Conservation (phyloP, 2,113 vertebrate genomes). For the Zeus faber region DNA sequence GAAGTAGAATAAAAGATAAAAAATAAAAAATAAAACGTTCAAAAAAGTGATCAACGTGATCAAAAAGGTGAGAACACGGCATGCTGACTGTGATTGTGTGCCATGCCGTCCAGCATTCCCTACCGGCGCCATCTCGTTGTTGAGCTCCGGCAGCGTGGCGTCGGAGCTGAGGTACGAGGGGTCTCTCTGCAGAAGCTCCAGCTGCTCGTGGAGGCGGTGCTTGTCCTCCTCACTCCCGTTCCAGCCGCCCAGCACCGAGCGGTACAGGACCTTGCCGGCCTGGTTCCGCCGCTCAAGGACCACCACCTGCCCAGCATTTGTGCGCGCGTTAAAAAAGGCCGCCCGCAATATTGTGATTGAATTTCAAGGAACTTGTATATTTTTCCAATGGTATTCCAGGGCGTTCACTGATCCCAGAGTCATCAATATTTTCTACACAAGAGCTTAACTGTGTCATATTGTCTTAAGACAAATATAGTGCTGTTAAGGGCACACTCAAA, state of each 20-base stretch:
- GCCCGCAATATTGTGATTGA: too few relatives aligned
- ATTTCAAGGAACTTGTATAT: too few relatives aligned
- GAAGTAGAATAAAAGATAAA: neutral
- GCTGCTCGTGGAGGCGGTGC: slow-evolving; percentile 81
- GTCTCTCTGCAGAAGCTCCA: slow-evolving; percentile 87
- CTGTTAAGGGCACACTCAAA: too few relatives aligned
- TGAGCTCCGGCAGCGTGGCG: slow-evolving; percentile 83
- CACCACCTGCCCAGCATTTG: slow-evolving; percentile 77
- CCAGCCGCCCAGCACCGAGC: slow-evolving; percentile 83
- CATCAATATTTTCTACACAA: too few relatives aligned
- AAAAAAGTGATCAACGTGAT: neutral
- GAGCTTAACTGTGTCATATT: too few relatives aligned
- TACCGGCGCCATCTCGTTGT: slow-evolving; percentile 90
- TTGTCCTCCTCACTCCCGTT: slow-evolving; percentile 86
- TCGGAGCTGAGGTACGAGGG: slow-evolving; percentile 81
- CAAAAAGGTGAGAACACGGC: neutral
- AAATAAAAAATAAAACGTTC: neutral
- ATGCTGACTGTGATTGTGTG: neutral
- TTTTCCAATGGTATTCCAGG: too few relatives aligned
- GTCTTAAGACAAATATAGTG: too few relatives aligned
- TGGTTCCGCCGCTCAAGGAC: slow-evolving; percentile 87
- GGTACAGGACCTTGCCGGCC: slow-evolving; percentile 79
- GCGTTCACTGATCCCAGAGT: too few relatives aligned
- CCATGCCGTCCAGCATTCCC: slow-evolving; percentile 43
- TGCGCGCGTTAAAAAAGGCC: too few relatives aligned